phyloP scores from a whole-genome alignment of 2,888 invertebrate species.

The Labia minor region DNA sequence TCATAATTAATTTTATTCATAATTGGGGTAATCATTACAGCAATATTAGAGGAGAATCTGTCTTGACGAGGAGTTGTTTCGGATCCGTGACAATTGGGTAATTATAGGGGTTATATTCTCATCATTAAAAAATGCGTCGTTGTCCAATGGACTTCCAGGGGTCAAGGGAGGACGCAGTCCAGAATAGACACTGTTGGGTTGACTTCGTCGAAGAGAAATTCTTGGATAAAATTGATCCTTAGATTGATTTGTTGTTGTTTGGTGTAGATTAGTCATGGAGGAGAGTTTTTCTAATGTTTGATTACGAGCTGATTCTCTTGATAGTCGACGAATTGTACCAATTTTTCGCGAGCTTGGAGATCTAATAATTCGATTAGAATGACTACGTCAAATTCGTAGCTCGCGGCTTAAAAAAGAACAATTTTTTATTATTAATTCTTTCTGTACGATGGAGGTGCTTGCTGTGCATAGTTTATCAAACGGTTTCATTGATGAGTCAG shows the following conservation, averaged over 20 bases:
- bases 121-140: not conserved
- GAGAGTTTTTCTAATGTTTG: not conserved
- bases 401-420: conserved; percentile 64
- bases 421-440: too few relatives aligned
- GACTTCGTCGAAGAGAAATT: conserved; percentile 42
- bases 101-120: not conserved
- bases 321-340: conserved; percentile 59
- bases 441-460: too few relatives aligned
- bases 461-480: too few relatives aligned
- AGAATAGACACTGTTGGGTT: conserved; percentile 40
- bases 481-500: too few relatives aligned
- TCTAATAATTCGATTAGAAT: conserved; percentile 57
- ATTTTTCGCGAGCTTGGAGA: conserved; percentile 76
- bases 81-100: conserved; percentile 24
- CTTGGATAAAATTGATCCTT: conserved; percentile 43
- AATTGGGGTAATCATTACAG: conserved; percentile 20
- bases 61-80: conserved; percentile 26
- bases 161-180: conserved; percentile 34
- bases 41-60: not conserved
- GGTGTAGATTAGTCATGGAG: not conserved
- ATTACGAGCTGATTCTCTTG: conserved; percentile 43
- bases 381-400: conserved; percentile 58
- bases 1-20: conserved; percentile 24
- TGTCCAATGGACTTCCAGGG: not conserved
- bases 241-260: not conserved